Evolutionary conservation across 2,113 vertebrate species (phyloP), one percentile per base, ranked within the genome.

Genomic region (Panurus biarmicus): DNA sequence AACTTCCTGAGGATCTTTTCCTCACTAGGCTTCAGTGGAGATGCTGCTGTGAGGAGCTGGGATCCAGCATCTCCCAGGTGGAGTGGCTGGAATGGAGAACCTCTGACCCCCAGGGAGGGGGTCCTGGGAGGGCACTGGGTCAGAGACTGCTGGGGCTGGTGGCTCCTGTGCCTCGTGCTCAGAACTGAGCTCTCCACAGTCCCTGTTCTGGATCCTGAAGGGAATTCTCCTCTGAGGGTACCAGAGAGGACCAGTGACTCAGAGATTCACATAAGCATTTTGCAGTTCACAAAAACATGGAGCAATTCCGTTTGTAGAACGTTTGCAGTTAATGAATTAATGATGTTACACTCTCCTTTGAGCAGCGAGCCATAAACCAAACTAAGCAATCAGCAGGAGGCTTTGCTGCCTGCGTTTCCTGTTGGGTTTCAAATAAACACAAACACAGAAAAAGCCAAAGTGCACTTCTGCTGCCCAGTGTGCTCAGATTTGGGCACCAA

Each of bases 281-380:
- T 77, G 26, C 44, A 58, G 7, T 62, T 70, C n/a, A 8, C 66
- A 9, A 2, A 61, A 60, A 18, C 16, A 74, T 21, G 40, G 88
- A 84, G 29, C n/a, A 35, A 38, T 71, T 86, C 57, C 3, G 31
- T 51, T 86, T 48, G 51, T 44, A 31, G 77, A 90, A 71, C 1
- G 26, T 33, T 83, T 58, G 51, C 64, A 73, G 82, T 71, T 94
- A 85, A 93, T 80, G 75, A 88, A 90, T 94, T 93, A 89, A 94
- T 89, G 12, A 90, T 44, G 80, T 87, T 77, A 29, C 31, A 7
- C 69, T 85, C 76, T 77, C 56, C 73, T 83, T 66, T 4, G 25
- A 90, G 79, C 88, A 90, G 50, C 60, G 78, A 89, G 64, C 61
- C 48, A n/a, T 81, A 80, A 93, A 74, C 48, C 44, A 38, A 93